Evolutionary conservation across 2,113 vertebrate genomes (phyloP), one percentile per base, ranked within the genome.

Genomic region (Tautogolabrus adspersus): DNA sequence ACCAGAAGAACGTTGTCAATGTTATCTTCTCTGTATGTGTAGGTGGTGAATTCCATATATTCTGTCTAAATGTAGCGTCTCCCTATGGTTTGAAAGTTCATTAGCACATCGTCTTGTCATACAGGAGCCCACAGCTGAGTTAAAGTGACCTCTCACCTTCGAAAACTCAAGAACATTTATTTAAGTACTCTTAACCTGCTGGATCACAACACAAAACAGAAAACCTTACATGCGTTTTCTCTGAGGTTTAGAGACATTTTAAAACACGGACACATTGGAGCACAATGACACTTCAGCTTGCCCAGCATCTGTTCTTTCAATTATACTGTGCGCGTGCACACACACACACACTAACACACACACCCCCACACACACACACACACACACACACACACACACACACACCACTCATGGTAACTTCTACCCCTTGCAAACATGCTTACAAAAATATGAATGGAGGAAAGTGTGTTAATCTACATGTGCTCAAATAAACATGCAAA

Each of bases 11-110:
- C 13, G 30, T 15, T 15, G 44, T 15, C 18, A 2, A n/a, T 57
- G 72, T 46, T 54, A 54, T 66, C 37, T n/a, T 34, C 26, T 30
- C 23, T 60, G 23, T 38, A 38, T 38, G 81, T 75, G 72, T 30
- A 38, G 44, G 81, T 75, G 72, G 75, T 65, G 83, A 66, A 90
- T 85, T 90, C 82, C 81, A 11, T 57, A 71, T 69, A 62, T 60
- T 58, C n/a, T 18, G 18, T 66, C 58, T 80, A 85, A 55, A 89
- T 78, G 64, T 77, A 40, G 51, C 77, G 40, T 76, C 46, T 46
- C 56, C 19, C 51, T 76, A 67, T 11, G 38, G 52, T 58, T 38
- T 51, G 16, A 69, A 75, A 46, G 30, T 68, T 85, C 61, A 87
- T 83, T 83, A 79, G 46, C 75, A 82, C 63, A 38, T 74, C 40